Base-by-base conservation (phyloP, 2,888 invertebrate species). In the Augochlorella aurata region DNA sequence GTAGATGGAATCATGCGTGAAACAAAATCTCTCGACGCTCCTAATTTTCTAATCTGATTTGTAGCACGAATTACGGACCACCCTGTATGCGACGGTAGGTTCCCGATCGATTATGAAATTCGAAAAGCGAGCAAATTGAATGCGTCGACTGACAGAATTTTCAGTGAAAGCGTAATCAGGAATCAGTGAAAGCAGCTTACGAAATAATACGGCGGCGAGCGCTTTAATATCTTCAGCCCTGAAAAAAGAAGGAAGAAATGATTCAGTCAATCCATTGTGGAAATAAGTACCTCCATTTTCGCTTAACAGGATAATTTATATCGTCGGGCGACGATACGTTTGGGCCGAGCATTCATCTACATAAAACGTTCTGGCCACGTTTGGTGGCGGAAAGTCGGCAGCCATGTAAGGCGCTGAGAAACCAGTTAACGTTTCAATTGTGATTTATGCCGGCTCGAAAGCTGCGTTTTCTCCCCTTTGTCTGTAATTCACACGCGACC, bases 401-500 rank as follows among this genome's bases (percentile, higher is more conserved):
- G 45, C 74, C 58, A 49, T 71, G 67, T 67, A 67, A 61, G 74
- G 61, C 67, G 69, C 52, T 63, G 78, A 50, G 78, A 74, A 78
- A 78, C 78, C 68, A 78, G 78, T 78, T 68, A 78, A 78, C 71
- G 73, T 74, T 79, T 84, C 79, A 79, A 77, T 85, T 85, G 79
- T 83, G 70, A 85, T 83, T 81, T 76, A 83, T 72, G 78, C 77
- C 50, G 66, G 80, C 72, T 74, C 58, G 29, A 49, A 74, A 77
- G 63, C 70, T 29, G 38, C 70, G 69, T 75, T 75, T 70, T 76
- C 61, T 63, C 70, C 47, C 70, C 49, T 70, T 70, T 76, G 75
- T 49, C 61, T 58, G 74, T 12, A 66, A 67, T 67, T 81, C 38
- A 52, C 54, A 66, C 58, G 70, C 58, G 74, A 70, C 74, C 61